Evolutionary conservation across 1,140 invertebrate species (phyloP), one percentile per base, ranked within the genome.

Genomic region (Spodoptera frugiperda): DNA sequence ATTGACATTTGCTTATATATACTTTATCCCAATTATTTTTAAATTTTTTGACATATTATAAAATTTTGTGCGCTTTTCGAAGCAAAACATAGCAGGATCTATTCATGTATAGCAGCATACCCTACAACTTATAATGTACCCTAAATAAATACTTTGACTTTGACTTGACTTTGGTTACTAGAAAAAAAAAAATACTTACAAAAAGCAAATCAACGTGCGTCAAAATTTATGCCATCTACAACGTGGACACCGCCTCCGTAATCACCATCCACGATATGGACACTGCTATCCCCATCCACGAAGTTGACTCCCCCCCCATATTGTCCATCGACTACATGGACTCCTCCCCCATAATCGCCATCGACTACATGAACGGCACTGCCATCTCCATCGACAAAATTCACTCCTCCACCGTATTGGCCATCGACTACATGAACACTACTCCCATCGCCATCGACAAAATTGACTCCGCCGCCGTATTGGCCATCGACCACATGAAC

Each of bases 251-350:
- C 81, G 14, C 77, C 71, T n/a, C 76, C 39, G 17, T 33, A 33
- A 10, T n/a, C 54, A 0, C 65, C 67, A 1, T 78, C 80, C 0
- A 79, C 82, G 0, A 80, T 49, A 5, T 78, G 57, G 1, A 80
- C 78, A 0, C 76, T 73, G 14, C 73, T 53, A 1, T 51, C 55
- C 39, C 68, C 68, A 30, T 80, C 84, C 0, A 71, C 84, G 0
- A 82, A 33, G 21, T 79, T 21, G 9, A 85, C 68, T 1, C 84
- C 78, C 6, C 78, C 73, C n/a, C 75, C 48, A 54, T 77, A 39
- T 48, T 59, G 49, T 2, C 72, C 76, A 51, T 79, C 80, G 10
- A 75, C 80, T 0, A 79, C 63, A 33, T 76, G 44, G 0, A 77
- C 78, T 0, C 70, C 63, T 2, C 57, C 57, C 0, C 21, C 54